Evolutionary conservation across 2,888 invertebrate species (phyloP).

Genomic region (Adineta ricciae): DNA sequence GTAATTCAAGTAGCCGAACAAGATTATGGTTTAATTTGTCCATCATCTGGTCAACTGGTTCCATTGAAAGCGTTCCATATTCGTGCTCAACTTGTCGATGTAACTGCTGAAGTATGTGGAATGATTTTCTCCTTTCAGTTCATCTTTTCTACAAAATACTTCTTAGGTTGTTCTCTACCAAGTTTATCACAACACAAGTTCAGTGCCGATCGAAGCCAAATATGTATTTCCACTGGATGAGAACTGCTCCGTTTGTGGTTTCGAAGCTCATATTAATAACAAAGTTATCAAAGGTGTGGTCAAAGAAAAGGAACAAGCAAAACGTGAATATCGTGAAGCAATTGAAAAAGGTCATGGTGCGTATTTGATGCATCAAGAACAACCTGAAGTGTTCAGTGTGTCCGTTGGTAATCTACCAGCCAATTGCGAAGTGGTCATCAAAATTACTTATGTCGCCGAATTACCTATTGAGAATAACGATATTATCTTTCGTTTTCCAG

Average conservation of each 20-base stretch:
- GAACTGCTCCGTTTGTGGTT: constrained; percentile 50
- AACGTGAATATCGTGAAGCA: constrained; percentile 48
- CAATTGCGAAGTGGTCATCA: constrained; percentile 45
- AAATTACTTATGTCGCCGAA: constrained; percentile 51
- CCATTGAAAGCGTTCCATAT: constrained; percentile 44
- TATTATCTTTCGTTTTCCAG: constrained; percentile 46
- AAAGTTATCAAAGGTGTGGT: constrained; percentile 49
- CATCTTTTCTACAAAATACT: not conserved
- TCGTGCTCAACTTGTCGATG: constrained; percentile 44
- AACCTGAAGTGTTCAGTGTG: constrained; percentile 50
- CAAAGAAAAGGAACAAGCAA: constrained; percentile 49
- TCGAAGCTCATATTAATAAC: constrained; percentile 51
- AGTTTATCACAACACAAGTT: constrained; percentile 42
- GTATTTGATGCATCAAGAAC: constrained; percentile 51
- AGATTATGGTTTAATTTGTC: constrained; percentile 41
- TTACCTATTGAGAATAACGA: constrained; percentile 46
- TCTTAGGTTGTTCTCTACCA: constrained; percentile 47
- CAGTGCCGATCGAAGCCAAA: constrained; percentile 46
- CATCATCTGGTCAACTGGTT: constrained; percentile 41
- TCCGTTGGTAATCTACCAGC: constrained; percentile 51
- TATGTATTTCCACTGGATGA: constrained; percentile 51
- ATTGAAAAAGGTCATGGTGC: constrained; percentile 50
- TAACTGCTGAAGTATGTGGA: constrained; percentile 44
- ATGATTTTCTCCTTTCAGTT: not conserved
- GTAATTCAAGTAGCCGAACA: constrained; percentile 35